Conservation (phyloP, 37 sponge, comb jelly and placozoan genomes). For the Oopsacas minuta region DNA sequence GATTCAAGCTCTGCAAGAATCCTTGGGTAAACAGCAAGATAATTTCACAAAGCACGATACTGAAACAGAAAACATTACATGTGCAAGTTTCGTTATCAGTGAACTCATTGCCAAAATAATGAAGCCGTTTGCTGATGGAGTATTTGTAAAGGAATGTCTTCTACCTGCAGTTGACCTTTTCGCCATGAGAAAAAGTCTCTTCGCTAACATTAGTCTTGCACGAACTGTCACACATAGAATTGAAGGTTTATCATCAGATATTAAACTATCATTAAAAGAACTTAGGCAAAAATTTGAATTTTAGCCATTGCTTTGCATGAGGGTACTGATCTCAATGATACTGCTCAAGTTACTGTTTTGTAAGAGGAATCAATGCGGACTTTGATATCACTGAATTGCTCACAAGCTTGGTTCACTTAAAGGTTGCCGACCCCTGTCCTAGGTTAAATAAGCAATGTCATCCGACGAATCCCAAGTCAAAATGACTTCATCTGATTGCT, state of each 20-base stretch:
- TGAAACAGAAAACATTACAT: not conserved
- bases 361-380: too few relatives aligned
- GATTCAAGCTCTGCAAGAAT: not conserved
- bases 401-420: too few relatives aligned
- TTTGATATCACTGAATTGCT: too few relatives aligned
- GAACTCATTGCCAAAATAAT: conserved; percentile 1
- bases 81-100: not conserved
- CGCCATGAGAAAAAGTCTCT: not conserved
- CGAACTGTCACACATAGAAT: not conserved
- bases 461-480: too few relatives aligned
- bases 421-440: too few relatives aligned
- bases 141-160: not conserved
- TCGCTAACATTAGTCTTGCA: conserved; percentile 12
- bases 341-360: too few relatives aligned
- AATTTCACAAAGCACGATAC: not conserved
- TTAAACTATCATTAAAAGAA: not conserved
- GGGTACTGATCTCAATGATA: too few relatives aligned
- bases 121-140: not conserved
- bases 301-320: too few relatives aligned
- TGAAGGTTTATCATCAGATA: not conserved
- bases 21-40: not conserved
- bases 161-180: not conserved
- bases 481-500: too few relatives aligned
- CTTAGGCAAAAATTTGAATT: not conserved
- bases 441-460: too few relatives aligned